phyloP scores from a whole-genome alignment of 1,140 invertebrate species.

The Caerostris extrusa region DNA sequence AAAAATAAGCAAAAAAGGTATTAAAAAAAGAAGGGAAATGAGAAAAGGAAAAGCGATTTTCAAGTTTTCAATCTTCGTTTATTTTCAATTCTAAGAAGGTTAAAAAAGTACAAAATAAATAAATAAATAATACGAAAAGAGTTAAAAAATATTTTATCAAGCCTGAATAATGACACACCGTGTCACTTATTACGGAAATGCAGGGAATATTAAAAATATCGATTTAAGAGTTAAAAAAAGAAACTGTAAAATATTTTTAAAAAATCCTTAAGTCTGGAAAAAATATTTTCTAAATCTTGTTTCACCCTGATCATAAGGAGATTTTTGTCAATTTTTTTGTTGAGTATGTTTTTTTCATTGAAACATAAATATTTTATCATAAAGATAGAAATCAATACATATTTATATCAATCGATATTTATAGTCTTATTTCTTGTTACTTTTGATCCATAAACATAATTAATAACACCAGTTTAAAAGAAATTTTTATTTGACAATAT shows the following conservation, averaged over 20 bases:
- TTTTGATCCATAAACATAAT: too few relatives aligned
- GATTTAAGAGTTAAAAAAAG: not conserved
- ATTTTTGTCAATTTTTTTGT: not conserved
- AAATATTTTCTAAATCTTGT: too few relatives aligned
- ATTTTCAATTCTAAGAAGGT: not conserved
- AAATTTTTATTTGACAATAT: too few relatives aligned
- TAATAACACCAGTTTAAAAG: too few relatives aligned
- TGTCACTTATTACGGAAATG: not conserved
- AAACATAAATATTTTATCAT: too few relatives aligned
- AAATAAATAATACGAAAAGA: not conserved
- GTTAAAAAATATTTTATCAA: not conserved
- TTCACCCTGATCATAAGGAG: not conserved
- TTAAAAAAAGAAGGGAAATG: not conserved
- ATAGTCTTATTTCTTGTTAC: too few relatives aligned
- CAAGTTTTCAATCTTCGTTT: not conserved
- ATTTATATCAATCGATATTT: too few relatives aligned
- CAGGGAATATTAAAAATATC: slow-evolving; percentile 16
- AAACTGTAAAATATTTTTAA: not conserved
- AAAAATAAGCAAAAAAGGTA: not conserved
- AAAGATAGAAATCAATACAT: too few relatives aligned
- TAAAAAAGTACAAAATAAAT: not conserved
- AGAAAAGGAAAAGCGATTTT: not conserved
- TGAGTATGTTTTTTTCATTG: too few relatives aligned
- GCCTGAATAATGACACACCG: not conserved
- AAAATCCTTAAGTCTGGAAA: too few relatives aligned